Evolutionary conservation across 2,888 invertebrate genomes (phyloP), one percentile per base, ranked within the genome.

Genomic region (Dolomedes plantarius): DNA sequence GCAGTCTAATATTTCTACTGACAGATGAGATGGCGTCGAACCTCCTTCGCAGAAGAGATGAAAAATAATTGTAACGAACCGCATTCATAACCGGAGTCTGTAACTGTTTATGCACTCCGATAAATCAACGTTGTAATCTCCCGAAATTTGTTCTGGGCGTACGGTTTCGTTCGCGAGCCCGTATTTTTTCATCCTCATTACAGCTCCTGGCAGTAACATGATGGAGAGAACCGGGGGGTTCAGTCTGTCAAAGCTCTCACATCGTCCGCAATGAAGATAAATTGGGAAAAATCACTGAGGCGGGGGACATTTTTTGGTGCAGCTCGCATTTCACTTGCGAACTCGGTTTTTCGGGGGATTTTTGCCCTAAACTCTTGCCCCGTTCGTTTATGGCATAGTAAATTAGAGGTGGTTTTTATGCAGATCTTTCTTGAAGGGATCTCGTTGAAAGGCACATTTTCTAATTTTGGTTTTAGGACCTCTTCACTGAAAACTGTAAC

Each of bases 231-330:
- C 9, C 41, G 16, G 41, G n/a, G n/a, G 16, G 9, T 13, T 9
- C 41, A 2, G 41, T 46, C 41, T 46, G 41, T 46, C 41, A 46
- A 46, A 46, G 41, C 16, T 41, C 41, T 5, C n/a, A n/a, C 23
- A 56, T 56, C 56, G n/a, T 5, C 23, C 19, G 23, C 56, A 23
- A 56, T 56, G 56, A 56, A 56, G 56, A 56, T 56, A 56, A 56
- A 56, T 56, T 1, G 11, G 23, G 3, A 3, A 23, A n/a, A 56
- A 56, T 23, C 56, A 56, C 56, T 11, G 23, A 23, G 19, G 56
- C 19, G 16, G 56, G 56, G 11, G 6, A 23, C 36, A 56, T 56
- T 46, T n/a, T 16, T 46, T 13, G 9, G 11, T 19, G 6, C 5
- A 9, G 56, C 56, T 56, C 5, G 5, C 11, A 23, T 56, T 56